Conservation (phyloP, 2,113 vertebrate genomes). For the Passer montanus region DNA sequence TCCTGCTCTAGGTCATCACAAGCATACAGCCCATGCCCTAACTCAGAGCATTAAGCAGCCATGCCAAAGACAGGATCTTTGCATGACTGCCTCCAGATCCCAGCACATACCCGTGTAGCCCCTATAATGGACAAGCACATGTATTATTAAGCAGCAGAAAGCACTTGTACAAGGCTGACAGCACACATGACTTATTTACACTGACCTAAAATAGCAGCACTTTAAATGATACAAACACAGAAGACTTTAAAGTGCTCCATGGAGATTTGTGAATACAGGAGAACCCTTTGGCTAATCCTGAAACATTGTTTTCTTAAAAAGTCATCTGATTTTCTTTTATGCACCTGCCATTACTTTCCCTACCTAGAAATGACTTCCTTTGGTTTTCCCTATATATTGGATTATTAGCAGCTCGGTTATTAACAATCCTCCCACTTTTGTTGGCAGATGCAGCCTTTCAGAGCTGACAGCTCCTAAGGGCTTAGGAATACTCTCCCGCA, state of each 20-base stretch:
- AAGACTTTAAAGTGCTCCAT: conserved; percentile 72
- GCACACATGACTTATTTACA: conserved; percentile 76
- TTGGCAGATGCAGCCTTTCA: conserved; percentile 3
- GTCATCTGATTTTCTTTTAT: background rate
- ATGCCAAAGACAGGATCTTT: conserved; percentile 53
- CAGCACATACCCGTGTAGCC: conserved; percentile 56
- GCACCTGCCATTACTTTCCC: conserved; percentile 26
- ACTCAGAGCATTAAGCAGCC: conserved; percentile 58
- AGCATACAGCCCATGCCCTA: background rate
- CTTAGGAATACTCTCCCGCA: background rate
- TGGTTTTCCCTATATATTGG: conserved; percentile 10
- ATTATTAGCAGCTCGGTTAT: conserved; percentile 6
- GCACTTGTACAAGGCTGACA: conserved; percentile 72
- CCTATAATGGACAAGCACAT: conserved; percentile 82
- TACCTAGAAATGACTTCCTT: conserved; percentile 38
- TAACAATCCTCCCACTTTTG: conserved; percentile 18
- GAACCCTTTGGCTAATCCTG: conserved; percentile 61
- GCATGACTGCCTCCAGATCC: conserved; percentile 64
- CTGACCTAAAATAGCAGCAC: conserved; percentile 78
- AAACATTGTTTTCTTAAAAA: conserved; percentile 48
- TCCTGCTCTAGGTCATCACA: conserved; percentile 49
- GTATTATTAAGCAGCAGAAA: conserved; percentile 81
- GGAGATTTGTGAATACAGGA: conserved; percentile 65
- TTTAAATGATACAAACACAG: conserved; percentile 75
- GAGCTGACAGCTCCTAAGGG: conserved; percentile 14